These are phyloP conservation scores for Portunus trituberculatus DNA, from an alignment of 1,140 invertebrate genomes.

Conservation along the genomic window DNA sequence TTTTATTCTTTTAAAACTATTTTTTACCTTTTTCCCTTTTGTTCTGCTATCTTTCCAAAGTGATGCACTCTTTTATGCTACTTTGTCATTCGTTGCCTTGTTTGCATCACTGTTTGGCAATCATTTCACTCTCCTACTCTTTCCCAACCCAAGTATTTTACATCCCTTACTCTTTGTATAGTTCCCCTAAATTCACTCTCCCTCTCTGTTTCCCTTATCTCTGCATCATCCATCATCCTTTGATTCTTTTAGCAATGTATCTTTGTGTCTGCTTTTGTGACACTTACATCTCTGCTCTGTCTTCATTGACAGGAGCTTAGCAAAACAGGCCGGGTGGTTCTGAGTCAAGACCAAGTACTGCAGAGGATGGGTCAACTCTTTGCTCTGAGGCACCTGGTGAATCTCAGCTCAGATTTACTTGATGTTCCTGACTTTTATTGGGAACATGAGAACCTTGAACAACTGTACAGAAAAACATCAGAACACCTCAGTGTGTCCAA, in stretches of 20 bases:
- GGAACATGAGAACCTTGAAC: constrained; percentile 94
- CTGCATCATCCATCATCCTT: background rate
- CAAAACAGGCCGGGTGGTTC: constrained; percentile 70
- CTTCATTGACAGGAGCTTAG: constrained; percentile 67
- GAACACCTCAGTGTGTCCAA: constrained; percentile 91
- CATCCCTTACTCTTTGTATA: no score
- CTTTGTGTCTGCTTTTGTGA: background rate
- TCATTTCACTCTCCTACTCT: no score
- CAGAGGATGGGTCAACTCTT: constrained; percentile 96
- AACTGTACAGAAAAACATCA: constrained; percentile 89
- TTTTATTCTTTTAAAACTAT: no score
- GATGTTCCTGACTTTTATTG: constrained; percentile 99
- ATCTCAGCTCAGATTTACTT: constrained; percentile 94
- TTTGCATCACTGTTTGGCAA: no score
- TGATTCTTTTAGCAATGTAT: background rate
- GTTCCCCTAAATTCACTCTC: no score
- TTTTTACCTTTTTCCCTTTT: no score
- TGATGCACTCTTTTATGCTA: no score
- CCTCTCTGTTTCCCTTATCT: no score
- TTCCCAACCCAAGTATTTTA: no score
- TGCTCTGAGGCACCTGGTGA: constrained; percentile 92
- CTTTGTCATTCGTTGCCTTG: no score
- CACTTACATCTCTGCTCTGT: background rate
- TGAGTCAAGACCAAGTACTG: constrained; percentile 84
- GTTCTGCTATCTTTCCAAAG: no score